Evolutionary conservation across 1,140 invertebrate species (phyloP), one percentile per base, ranked within the genome.

Genomic region (Propsilocerus akamusi): DNA sequence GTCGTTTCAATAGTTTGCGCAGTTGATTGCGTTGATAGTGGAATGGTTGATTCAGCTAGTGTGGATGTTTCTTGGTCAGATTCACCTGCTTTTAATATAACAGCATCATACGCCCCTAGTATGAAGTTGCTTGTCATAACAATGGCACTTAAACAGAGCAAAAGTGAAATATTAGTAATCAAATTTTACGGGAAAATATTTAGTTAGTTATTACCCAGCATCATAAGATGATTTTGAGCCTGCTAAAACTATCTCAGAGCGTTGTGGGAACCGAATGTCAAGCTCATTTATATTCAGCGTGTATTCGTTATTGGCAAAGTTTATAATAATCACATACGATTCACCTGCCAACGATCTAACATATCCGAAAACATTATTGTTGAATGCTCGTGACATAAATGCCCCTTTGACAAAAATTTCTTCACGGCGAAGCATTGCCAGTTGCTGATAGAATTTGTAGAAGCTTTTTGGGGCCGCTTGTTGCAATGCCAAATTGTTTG

Each of bases 371-470:
- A 72, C 62, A 20, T 58, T 55, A 0, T 67, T 57, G 3, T 66
- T 61, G 1, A 69, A 24, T 0, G 66, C 53, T 2, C 52, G 48
- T 0, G 64, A 61, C n/a, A 47, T 25, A 2, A 70, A 57, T 0
- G 52, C 51, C 25, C 75, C 74, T 11, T 57, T 20, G 3, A 53
- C 57, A 7, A 77, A 52, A 0, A 66, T 59, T 0, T 56, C 34
- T 0, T 51, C 52, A 1, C 57, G 63, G 22, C 71, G 59, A 17
- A 76, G 47, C 2, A 52, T 53, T 3, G 65, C 60, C 5, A 77
- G 55, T 6, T 54, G 53, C 32, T 66, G 65, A 56, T 74, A 78
- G 5, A 75, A 55, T 14, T 67, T 65, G 28, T 71, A 75, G 26
- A 70, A 64, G 50, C 72, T 73, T 3, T 56, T 54, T 0, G 25